A percentile compares a stretch with the other conserved stretches of the same genome.
Evolutionary conservation across 2,797 vertebrate genomes (phyloP).

Genomic region (Esox masquinongy): DNA sequence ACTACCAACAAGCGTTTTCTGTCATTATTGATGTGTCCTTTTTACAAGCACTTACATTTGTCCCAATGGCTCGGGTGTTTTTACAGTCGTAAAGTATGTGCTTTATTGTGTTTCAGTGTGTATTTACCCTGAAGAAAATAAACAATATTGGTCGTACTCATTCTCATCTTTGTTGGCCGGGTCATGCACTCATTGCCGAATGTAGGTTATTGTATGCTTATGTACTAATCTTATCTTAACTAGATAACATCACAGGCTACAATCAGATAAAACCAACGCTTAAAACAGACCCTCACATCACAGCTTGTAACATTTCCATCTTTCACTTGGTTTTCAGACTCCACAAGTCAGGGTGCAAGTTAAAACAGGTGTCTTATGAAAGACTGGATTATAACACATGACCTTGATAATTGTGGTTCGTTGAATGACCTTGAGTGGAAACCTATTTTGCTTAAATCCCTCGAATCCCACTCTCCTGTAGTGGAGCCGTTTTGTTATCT

Average conservation of each 20-base stretch:
- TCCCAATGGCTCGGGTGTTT: too few species aligned
- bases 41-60: neutral
- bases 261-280: neutral
- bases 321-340: neutral
- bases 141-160: neutral
- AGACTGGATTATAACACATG: constrained; percentile 26
- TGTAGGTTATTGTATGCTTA: neutral
- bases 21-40: neutral
- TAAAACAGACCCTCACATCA: too few species aligned
- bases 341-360: neutral
- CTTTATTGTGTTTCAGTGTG: neutral
- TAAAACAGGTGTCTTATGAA: constrained; percentile 11
- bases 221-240: neutral
- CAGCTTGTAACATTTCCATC: too few species aligned
- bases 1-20: neutral
- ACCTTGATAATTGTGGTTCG: constrained; percentile 31
- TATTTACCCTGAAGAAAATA: neutral
- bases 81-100: neutral
- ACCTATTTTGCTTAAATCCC: constrained; percentile 3
- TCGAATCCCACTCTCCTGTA: constrained; percentile 14
- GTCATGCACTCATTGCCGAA: neutral
- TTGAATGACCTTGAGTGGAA: constrained; percentile 25
- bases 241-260: neutral
- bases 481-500: neutral
- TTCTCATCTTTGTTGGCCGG: neutral